Evolutionary conservation across 53 echinoderm and acorn worm species (phyloP), one percentile per base, ranked within the genome.

Genomic region (Actinopyga echinites): DNA sequence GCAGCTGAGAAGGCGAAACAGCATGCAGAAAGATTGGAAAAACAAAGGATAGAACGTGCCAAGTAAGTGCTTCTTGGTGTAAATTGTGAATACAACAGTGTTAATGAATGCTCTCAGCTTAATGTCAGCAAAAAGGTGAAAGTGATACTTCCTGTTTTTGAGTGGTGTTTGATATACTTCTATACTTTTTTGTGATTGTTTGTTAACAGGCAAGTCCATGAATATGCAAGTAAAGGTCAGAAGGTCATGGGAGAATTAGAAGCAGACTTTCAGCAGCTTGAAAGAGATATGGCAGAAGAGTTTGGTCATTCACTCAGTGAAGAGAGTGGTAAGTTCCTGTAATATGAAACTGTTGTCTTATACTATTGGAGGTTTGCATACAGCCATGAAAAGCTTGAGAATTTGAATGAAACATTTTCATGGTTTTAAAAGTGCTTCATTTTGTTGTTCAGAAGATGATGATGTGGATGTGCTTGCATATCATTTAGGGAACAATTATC

Each of bases 181-280:
- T 7, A 5, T 37, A 37, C 11, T 1, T 11, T 44, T 44, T n/a
- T n/a, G n/a, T n/a, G 9, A 21, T 33, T 74, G 35, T 7, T 66
- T 59, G 6, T 19, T 53, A 59, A 15, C 65, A 95, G 95, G 81
- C 55, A 80, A 69, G 85, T 91, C 42, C 89, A 87, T 37, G 89
- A 93, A 61, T 89, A 89, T 26, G 89, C 89, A n/a, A 91, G 85
- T 59, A 82, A 95, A 74, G 95, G 93, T 63, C 86, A 87, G 54
- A 89, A 89, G 61, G 84, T 85, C 32, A 82, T 79, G 60, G 93
- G 82, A 10, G 89, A 93, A 65, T 89, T 95, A 83, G 95, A 95
- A 85, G 83, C 68, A 9, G 91, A 93, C 45, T 60, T 93, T 38
- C 79, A 63, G 64, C 79, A 86, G 26, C 38, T 93, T 79, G 95